Conservation (phyloP, 2,113 vertebrate genomes). For the Saccopteryx leptura region DNA sequence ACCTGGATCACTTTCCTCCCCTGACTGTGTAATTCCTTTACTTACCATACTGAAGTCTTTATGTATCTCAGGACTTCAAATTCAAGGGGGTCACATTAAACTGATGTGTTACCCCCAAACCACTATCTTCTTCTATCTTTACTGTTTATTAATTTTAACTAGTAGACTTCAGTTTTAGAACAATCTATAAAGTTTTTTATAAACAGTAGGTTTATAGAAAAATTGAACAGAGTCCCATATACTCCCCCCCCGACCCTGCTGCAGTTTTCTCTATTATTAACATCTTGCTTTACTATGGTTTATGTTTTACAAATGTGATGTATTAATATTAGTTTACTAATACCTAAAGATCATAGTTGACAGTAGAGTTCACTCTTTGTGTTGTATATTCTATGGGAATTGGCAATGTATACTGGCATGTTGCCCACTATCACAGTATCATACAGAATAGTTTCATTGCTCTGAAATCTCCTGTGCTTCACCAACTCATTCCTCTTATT, state of each 20-base stretch:
- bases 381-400: not conserved
- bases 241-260: not conserved
- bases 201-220: not conserved
- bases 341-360: not conserved
- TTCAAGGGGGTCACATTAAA: not conserved
- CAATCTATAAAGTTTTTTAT: not conserved
- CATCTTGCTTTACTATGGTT: not conserved
- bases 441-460: not conserved
- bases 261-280: not conserved
- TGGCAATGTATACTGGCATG: not conserved
- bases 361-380: not conserved
- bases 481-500: not conserved
- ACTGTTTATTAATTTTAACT: not conserved
- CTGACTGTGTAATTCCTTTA: not conserved
- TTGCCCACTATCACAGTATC: too few relatives aligned
- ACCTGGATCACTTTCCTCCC: rapidly evolving
- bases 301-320: not conserved
- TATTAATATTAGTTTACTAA: not conserved
- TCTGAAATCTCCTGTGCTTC: not conserved
- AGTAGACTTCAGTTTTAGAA: not conserved
- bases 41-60: not conserved
- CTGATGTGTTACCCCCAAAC: not conserved
- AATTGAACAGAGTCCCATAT: not conserved
- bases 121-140: not conserved
- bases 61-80: not conserved